phyloP scores from a whole-genome alignment of 2,113 vertebrate species.

The Sceloporus tristichus region DNA sequence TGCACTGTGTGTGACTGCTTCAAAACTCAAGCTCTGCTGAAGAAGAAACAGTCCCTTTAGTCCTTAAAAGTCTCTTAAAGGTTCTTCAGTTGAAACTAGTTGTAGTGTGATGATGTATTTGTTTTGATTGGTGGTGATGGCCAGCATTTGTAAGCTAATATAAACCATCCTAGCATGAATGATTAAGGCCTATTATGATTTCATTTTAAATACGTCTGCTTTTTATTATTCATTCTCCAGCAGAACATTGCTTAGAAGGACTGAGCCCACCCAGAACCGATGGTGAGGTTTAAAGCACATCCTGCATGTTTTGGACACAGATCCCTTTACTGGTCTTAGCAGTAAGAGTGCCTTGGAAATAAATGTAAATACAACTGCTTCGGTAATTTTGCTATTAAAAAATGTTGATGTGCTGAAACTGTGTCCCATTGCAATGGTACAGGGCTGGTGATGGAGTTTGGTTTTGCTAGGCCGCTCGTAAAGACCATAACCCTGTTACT shows the following conservation, averaged over 20 bases:
- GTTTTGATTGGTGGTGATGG: neutral
- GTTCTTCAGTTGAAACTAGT: neutral
- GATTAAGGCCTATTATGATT: neutral
- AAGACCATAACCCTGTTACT: neutral
- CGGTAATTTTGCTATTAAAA: too few species aligned
- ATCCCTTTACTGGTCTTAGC: neutral
- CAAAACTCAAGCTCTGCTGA: neutral
- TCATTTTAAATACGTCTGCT: constrained; percentile 5
- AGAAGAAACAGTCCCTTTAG: neutral
- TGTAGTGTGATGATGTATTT: neutral
- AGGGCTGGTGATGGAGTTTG: neutral
- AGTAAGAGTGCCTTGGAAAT: neutral
- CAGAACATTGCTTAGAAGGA: neutral
- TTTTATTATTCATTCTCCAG: neutral
- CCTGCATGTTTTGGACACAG: neutral
- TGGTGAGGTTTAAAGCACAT: neutral
- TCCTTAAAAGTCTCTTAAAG: neutral
- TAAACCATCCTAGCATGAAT: neutral
- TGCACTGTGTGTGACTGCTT: neutral
- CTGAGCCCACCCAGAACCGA: neutral
- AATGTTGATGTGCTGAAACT: neutral
- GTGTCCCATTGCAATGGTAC: neutral
- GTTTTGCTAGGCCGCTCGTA: neutral
- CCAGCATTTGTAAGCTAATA: neutral
- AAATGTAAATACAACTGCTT: neutral